Evolutionary conservation across 2,888 invertebrate genomes (phyloP).

Genomic region (Gibbula magus): DNA sequence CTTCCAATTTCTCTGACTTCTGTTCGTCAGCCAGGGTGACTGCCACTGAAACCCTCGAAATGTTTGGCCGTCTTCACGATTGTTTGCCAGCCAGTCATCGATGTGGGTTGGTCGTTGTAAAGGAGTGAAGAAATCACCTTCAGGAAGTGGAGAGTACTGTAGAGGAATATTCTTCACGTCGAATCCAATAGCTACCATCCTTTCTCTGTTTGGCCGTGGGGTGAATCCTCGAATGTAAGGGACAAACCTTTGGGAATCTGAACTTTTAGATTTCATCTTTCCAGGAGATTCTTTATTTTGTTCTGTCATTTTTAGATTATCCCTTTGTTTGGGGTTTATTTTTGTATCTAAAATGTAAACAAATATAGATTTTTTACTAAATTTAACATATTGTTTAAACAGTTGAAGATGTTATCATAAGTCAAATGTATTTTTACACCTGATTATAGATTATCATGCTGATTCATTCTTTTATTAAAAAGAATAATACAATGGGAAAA

Average conservation of each 20-base stretch:
- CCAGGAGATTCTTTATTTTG: neutral
- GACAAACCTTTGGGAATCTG: neutral
- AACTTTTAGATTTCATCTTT: neutral
- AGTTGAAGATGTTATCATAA: no score
- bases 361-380: no score
- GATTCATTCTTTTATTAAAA: no score
- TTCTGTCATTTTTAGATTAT: no score
- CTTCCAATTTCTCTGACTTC: constrained; percentile 59
- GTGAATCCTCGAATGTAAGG: constrained; percentile 61
- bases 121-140: constrained; percentile 52
- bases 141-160: neutral
- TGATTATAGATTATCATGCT: no score
- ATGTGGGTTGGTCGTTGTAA: constrained; percentile 61
- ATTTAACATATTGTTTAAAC: no score
- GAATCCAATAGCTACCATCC: constrained; percentile 57
- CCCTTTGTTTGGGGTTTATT: no score
- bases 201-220: constrained; percentile 46
- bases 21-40: constrained; percentile 66
- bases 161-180: constrained; percentile 1
- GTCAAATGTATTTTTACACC: no score
- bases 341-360: no score
- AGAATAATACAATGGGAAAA: no score
- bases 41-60: constrained; percentile 59
- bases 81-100: constrained; percentile 73
- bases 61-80: constrained; percentile 69